Conservation (phyloP, 2,113 vertebrate genomes). For the Barnardius zonarius region DNA sequence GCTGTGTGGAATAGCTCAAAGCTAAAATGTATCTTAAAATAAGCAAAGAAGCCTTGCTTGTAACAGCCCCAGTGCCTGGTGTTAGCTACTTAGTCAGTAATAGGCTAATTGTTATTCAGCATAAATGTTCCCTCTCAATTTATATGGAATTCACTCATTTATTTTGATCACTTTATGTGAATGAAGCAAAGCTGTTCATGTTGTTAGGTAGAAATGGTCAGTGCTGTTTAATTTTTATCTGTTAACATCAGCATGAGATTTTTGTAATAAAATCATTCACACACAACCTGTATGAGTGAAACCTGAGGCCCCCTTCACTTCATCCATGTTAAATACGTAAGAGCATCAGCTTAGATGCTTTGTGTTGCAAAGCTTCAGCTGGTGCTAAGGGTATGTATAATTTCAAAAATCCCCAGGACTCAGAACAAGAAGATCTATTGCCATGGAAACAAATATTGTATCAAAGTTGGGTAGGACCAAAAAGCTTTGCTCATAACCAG, state of each 20-base stretch:
- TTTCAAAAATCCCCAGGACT: constrained; percentile 60
- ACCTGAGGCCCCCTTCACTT: neutral
- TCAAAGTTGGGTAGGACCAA: constrained; percentile 59
- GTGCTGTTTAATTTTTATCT: neutral
- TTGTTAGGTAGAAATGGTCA: neutral
- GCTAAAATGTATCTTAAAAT: neutral
- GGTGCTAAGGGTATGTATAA: neutral
- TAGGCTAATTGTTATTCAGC: constrained; percentile 43
- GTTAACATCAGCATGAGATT: neutral
- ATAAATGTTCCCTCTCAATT: constrained; percentile 24
- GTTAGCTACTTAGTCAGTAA: constrained; percentile 24
- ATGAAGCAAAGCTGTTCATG: neutral
- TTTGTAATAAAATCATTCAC: neutral
- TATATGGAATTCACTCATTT: constrained; percentile 29
- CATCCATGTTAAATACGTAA: neutral
- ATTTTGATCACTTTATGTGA: constrained; percentile 26
- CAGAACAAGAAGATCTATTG: constrained; percentile 58
- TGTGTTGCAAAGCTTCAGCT: constrained; percentile 19
- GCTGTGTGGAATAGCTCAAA: neutral
- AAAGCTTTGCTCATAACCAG: constrained; percentile 64
- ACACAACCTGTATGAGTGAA: neutral
- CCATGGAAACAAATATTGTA: constrained; percentile 74
- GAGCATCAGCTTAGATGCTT: neutral
- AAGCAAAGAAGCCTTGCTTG: constrained; percentile 20
- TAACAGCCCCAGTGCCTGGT: neutral